Evolutionary conservation across 2,888 invertebrate species (phyloP), one percentile per base, ranked within the genome.

Genomic region (Listrodromus nycthemerus): DNA sequence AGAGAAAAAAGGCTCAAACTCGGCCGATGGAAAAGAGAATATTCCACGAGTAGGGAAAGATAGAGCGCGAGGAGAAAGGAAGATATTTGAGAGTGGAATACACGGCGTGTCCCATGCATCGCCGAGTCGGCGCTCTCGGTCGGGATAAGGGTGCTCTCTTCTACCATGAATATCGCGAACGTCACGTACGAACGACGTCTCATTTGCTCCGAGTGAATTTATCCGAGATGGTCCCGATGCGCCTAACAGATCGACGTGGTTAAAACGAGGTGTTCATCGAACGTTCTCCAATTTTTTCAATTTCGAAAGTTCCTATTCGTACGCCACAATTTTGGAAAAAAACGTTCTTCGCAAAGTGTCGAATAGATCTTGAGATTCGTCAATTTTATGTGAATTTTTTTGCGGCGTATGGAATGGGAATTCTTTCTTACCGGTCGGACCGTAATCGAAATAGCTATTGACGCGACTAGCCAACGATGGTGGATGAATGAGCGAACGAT

Each of bases 141-240:
- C 76, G 63, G 75, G 70, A 80, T 78, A 80, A 85, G 85, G 74
- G 85, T 76, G 69, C 82, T 75, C 78, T 73, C 66, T 70, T 74
- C 67, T 65, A 75, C 76, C 77, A 86, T 80, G 87, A 89, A 86
- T 88, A 88, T 87, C 84, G 80, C 70, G 66, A 70, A 74, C 82
- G 87, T 88, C 86, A 85, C 80, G 74, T 70, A 82, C 80, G 71
- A 16, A 8, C 76, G 86, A 89, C 86, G 84, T 90, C 89, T 89
- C 90, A 89, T 89, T 90, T 87, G 88, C 86, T 79, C 73, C 82
- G 77, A 81, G 86, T 85, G 87, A 86, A 90, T 89, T 88, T 89
- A 90, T 87, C 83, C 82, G 71, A 84, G 80, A 77, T 66, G 80
- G 67, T 82, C 78, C 16, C 66, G 76, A 80, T 73, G 69, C 80